A percentile compares a stretch with the other conserved stretches of the same genome.
These are phyloP conservation scores for Harpegnathos saltator DNA, from an alignment of 1,140 invertebrate genomes.

Conservation along the genomic window DNA sequence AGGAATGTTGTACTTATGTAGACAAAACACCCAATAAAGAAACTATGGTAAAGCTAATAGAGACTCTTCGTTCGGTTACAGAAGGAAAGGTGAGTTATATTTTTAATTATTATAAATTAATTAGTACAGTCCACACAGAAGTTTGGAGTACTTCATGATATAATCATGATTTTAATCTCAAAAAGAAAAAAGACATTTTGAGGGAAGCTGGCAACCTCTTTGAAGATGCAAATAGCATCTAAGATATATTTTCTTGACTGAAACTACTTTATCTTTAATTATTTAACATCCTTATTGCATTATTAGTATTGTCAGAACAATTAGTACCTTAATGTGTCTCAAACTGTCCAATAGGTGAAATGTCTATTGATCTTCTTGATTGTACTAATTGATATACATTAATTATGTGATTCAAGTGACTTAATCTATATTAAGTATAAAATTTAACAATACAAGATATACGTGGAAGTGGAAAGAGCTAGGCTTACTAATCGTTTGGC, in stretches of 20 bases:
- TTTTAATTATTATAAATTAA: slow-evolving; percentile 6
- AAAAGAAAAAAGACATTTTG: not conserved
- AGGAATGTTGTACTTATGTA: slow-evolving; percentile 98
- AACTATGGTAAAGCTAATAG: slow-evolving; percentile 97
- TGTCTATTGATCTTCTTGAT: not conserved
- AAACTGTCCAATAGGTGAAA: not conserved
- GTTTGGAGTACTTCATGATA: not conserved
- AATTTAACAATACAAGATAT: slow-evolving; percentile 90
- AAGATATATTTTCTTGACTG: not conserved
- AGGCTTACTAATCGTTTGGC: slow-evolving; percentile 97
- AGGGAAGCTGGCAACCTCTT: not conserved
- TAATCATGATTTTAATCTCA: not conserved
- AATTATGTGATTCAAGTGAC: not conserved
- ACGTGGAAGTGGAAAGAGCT: slow-evolving; percentile 99
- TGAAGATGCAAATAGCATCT: not conserved
- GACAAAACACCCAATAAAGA: slow-evolving; percentile 97
- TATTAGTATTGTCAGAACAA: not conserved
- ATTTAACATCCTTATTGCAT: not conserved
- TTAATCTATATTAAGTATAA: slow-evolving; percentile 44
- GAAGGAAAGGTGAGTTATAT: slow-evolving; percentile 93
- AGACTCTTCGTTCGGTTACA: slow-evolving; percentile 97
- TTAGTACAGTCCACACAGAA: too few relatives aligned
- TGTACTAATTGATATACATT: slow-evolving; percentile 14
- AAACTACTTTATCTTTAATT: not conserved
- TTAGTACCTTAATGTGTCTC: not conserved